Conservation (phyloP, 1,140 invertebrate species). For the Ceratina australensis region DNA sequence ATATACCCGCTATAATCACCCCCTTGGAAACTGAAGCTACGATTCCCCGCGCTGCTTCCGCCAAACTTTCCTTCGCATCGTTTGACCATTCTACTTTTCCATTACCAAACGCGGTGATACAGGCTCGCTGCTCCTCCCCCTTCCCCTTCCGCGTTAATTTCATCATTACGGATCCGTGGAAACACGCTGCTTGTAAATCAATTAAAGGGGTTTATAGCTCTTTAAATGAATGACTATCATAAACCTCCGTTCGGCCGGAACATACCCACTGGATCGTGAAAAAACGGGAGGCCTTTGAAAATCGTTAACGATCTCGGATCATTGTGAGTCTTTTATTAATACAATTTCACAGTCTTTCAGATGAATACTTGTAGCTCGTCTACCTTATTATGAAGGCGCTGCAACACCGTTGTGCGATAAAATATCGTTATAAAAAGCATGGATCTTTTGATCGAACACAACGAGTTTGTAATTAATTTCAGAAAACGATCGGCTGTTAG, state of each 20-base stretch:
- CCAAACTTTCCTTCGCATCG: slow-evolving; percentile 26
- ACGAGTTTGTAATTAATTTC: too few species aligned
- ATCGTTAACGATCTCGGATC: background rate
- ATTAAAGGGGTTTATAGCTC: slow-evolving; percentile 47
- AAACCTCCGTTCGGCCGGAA: slow-evolving; percentile 5
- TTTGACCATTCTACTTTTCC: slow-evolving; percentile 40
- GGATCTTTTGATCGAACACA: too few species aligned
- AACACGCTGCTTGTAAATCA: slow-evolving; percentile 52
- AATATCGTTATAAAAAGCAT: too few species aligned
- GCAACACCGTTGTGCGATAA: too few species aligned
- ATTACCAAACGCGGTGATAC: slow-evolving; percentile 46
- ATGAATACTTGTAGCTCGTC: background rate
- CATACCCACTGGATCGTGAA: background rate
- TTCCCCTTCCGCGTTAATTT: slow-evolving; percentile 52
- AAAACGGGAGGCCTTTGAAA: background rate
- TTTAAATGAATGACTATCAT: slow-evolving; percentile 16
- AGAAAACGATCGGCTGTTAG: too few species aligned
- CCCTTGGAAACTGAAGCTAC: slow-evolving; percentile 2
- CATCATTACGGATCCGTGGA: slow-evolving; percentile 36
- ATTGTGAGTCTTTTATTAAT: slow-evolving; percentile 2
- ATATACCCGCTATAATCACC: slow-evolving; percentile 62
- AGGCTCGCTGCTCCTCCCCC: background rate
- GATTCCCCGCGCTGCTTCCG: slow-evolving; percentile 16
- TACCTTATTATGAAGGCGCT: too few species aligned
- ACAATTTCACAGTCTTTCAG: background rate